Evolutionary conservation across 2,797 vertebrate species (phyloP).

Genomic region (Labeo calbasu): DNA sequence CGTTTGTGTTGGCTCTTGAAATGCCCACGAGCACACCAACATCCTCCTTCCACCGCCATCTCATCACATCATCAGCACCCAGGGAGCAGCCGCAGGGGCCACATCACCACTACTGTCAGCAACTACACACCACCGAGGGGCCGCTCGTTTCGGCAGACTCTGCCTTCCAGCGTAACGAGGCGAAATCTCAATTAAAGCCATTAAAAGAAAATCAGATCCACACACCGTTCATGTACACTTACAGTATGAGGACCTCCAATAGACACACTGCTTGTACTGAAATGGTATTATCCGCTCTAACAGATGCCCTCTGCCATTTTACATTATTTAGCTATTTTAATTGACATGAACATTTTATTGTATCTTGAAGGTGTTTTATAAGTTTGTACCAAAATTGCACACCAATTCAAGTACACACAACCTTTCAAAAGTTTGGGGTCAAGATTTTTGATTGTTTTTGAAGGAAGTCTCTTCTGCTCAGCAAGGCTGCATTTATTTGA

Average conservation of each 20-base stretch:
- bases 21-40: neutral
- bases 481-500: neutral
- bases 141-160: neutral
- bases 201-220: neutral
- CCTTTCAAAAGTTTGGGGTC: neutral
- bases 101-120: neutral
- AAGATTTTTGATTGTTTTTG: neutral
- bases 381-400: too few species aligned
- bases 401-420: neutral
- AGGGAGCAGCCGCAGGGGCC: neutral
- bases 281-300: neutral
- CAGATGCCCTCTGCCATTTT: neutral
- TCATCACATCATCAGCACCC: conserved; percentile 32
- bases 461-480: neutral
- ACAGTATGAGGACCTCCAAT: neutral
- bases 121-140: neutral
- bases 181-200: neutral
- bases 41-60: conserved; percentile 41
- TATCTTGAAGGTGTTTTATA: neutral
- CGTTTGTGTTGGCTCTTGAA: conserved; percentile 8
- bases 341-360: neutral
- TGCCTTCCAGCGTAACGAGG: neutral
- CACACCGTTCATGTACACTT: neutral
- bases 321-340: neutral
- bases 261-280: neutral